Conservation (phyloP, 2,888 invertebrate genomes). For the Tipula lateralis region DNA sequence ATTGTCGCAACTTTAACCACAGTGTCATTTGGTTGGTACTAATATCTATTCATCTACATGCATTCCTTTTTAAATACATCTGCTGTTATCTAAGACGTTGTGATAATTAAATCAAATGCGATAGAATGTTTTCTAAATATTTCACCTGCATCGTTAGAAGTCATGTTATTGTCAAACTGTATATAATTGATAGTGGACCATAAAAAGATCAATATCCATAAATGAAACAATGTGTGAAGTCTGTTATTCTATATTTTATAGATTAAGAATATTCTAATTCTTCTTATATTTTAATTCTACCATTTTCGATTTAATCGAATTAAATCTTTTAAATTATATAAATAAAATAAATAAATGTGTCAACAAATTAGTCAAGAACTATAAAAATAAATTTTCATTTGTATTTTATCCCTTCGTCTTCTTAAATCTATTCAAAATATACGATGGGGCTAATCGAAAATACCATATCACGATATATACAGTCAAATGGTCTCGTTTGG, state of each 20-base stretch:
- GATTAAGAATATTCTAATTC: neutral
- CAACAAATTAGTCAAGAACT: conserved; percentile 24
- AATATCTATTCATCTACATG: too few relatives aligned
- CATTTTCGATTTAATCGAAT: neutral
- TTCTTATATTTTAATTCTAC: neutral
- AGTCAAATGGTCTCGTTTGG: neutral
- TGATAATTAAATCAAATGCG: too few relatives aligned
- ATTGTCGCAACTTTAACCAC: too few relatives aligned
- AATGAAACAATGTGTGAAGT: neutral
- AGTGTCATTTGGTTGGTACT: too few relatives aligned
- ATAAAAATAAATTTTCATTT: conserved; percentile 2
- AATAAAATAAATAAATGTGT: conserved; percentile 14
- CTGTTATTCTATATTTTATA: conserved; percentile 11
- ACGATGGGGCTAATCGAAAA: neutral
- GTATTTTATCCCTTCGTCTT: neutral
- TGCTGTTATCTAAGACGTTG: too few relatives aligned
- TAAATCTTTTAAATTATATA: neutral
- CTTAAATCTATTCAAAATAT: neutral
- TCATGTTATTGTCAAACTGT: neutral
- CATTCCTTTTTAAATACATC: too few relatives aligned
- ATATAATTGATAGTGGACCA: neutral
- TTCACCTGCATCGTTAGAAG: neutral
- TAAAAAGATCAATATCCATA: neutral
- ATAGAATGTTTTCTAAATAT: neutral
- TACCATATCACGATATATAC: neutral